A percentile compares a stretch with the other conserved stretches of the same genome.
These are phyloP conservation scores for Anseranas semipalmata DNA, from an alignment of 2,113 vertebrate species.

Conservation along the genomic window DNA sequence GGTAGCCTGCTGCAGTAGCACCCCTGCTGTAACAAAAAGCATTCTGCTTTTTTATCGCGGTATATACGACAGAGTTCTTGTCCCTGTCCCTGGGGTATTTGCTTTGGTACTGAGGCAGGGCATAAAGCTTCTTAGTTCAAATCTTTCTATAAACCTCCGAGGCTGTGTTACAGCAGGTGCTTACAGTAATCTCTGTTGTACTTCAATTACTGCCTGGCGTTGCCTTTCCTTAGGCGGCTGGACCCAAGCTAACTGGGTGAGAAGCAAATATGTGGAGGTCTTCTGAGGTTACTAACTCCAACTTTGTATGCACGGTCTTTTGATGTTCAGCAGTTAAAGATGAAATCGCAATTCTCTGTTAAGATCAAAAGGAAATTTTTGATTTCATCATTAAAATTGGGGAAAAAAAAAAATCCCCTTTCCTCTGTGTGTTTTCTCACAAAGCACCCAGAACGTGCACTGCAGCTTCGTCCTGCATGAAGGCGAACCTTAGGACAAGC, in stretches of 20 bases:
- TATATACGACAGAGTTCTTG: neutral
- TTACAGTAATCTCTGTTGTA: no score
- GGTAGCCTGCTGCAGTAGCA: neutral
- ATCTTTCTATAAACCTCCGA: neutral
- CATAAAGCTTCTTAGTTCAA: neutral
- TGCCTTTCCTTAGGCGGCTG: neutral
- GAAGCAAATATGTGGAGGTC: neutral
- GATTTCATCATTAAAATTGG: neutral
- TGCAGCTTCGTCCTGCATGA: neutral
- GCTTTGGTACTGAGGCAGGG: neutral
- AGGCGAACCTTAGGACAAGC: neutral
- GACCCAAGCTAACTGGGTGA: neutral
- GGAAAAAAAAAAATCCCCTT: neutral
- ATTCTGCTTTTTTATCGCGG: neutral
- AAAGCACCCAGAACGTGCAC: neutral
- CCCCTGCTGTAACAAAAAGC: neutral
- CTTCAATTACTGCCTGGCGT: neutral
- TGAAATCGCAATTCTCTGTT: neutral
- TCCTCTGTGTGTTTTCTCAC: no score
- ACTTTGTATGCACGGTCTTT: neutral
- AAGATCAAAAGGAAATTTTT: neutral
- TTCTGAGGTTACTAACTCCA: neutral
- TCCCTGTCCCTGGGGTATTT: neutral
- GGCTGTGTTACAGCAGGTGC: neutral
- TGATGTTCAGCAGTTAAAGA: neutral